These are phyloP conservation scores for Caiman crocodilus DNA, from an alignment of 2,797 vertebrate species.

Conservation along the genomic window DNA sequence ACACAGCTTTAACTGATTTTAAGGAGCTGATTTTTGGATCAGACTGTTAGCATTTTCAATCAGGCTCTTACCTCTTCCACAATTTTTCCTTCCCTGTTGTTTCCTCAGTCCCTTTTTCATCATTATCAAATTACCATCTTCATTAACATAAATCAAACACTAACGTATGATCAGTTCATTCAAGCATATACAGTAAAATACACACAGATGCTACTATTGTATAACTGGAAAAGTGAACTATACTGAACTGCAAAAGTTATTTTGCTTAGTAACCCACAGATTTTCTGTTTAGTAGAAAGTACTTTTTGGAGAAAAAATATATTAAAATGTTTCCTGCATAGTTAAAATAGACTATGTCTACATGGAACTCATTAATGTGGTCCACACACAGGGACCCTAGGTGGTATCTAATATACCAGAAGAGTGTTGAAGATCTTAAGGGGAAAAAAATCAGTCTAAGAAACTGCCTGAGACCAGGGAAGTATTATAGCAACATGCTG, in stretches of 20 bases:
- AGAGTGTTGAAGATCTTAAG: slow-evolving; percentile 4
- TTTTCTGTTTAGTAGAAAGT: slow-evolving; percentile 21
- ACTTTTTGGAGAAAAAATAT: slow-evolving; percentile 28
- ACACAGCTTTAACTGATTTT: background rate
- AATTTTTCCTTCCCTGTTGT: background rate
- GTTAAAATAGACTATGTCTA: slow-evolving; percentile 18
- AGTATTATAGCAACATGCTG: slow-evolving; percentile 45
- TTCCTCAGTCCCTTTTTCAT: background rate
- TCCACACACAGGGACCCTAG: background rate
- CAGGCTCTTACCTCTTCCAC: background rate
- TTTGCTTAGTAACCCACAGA: background rate
- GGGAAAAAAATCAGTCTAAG: background rate
- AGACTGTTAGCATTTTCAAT: background rate
- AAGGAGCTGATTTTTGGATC: background rate
- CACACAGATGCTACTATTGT: background rate
- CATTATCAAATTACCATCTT: background rate
- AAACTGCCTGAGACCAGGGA: slow-evolving; percentile 25
- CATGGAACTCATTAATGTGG: slow-evolving; percentile 24
- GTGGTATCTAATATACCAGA: background rate
- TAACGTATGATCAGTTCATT: background rate
- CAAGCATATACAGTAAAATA: background rate
- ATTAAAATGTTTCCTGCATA: background rate
- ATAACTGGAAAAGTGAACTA: background rate
- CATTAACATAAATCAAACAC: slow-evolving; percentile 37
- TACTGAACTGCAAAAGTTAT: background rate